These are phyloP conservation scores for Holacanthus passer DNA, from an alignment of 2,113 vertebrate species.

Conservation along the genomic window DNA sequence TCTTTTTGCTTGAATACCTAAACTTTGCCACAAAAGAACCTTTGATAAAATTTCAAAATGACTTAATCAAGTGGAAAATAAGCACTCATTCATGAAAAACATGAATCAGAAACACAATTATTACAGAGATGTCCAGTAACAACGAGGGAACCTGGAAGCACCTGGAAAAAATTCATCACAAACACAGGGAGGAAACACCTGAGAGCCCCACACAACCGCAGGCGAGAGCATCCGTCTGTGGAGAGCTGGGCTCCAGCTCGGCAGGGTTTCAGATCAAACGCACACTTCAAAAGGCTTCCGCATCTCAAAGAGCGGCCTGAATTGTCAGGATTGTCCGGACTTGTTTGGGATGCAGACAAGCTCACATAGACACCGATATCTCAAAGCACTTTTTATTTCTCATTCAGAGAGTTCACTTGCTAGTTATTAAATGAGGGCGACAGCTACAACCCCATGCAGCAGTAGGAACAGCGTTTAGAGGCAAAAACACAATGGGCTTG, in stretches of 20 bases:
- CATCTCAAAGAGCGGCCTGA: conserved; percentile 22
- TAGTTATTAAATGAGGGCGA: not conserved
- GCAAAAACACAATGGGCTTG: not conserved
- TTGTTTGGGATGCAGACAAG: conserved; percentile 34
- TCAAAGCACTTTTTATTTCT: conserved; percentile 22
- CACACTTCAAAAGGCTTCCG: conserved; percentile 63
- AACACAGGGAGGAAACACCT: conserved; percentile 43
- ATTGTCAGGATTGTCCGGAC: conserved; percentile 36
- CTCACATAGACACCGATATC: not conserved
- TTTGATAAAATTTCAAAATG: not conserved
- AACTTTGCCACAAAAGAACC: not conserved
- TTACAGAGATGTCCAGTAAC: not conserved
- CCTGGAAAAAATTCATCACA: conserved; percentile 9
- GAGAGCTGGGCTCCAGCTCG: conserved; percentile 24
- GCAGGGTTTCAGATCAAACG: conserved; percentile 64
- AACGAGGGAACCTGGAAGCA: conserved; percentile 4
- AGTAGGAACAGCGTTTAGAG: not conserved
- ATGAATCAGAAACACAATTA: no score
- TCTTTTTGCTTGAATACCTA: not conserved
- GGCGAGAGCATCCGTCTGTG: conserved; percentile 36
- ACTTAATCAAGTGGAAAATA: not conserved
- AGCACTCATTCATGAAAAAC: not conserved
- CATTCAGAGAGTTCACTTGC: not conserved
- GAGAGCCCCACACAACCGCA: conserved; percentile 11
- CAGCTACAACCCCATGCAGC: not conserved